phyloP scores from a whole-genome alignment of 2,888 invertebrate genomes.

The Agrotis puta region DNA sequence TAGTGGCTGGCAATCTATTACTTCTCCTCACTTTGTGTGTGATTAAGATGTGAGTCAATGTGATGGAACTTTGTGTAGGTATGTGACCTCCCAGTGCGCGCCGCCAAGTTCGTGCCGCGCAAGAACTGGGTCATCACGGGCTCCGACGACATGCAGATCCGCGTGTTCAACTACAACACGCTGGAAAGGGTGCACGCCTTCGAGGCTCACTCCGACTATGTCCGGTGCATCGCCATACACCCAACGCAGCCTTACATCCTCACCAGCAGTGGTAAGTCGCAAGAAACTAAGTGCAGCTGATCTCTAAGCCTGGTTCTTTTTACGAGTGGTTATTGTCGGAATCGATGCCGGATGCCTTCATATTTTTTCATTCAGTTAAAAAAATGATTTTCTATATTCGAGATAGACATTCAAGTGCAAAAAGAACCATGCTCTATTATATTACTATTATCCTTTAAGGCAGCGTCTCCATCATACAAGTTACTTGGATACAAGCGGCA shows the following conservation, averaged over 20 bases:
- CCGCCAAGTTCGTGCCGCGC: conserved; percentile 98
- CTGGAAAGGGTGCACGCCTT: conserved; percentile 98
- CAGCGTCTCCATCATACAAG: too few relatives aligned
- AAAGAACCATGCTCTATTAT: not conserved
- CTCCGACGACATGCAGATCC: conserved; percentile 98
- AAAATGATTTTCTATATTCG: too few relatives aligned
- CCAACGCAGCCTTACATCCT: conserved; percentile 99
- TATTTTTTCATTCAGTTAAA: too few relatives aligned
- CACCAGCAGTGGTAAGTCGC: conserved; percentile 97
- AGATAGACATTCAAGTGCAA: not conserved
- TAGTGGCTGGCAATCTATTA: not conserved
- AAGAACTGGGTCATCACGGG: conserved; percentile 99
- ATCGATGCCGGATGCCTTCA: too few relatives aligned
- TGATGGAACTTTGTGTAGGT: conserved; percentile 92
- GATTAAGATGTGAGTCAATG: not conserved
- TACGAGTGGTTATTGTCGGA: too few relatives aligned
- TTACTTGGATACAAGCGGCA: too few relatives aligned
- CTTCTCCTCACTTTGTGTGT: too few relatives aligned
- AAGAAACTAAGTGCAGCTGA: not conserved
- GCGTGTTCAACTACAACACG: conserved; percentile 99
- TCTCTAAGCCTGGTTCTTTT: too few relatives aligned
- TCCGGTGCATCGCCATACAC: conserved; percentile 98
- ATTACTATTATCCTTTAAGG: too few relatives aligned
- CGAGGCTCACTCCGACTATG: conserved; percentile 99
- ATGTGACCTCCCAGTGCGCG: conserved; percentile 98